Conservation (phyloP, 2,113 vertebrate genomes). For the Phycodurus eques region DNA sequence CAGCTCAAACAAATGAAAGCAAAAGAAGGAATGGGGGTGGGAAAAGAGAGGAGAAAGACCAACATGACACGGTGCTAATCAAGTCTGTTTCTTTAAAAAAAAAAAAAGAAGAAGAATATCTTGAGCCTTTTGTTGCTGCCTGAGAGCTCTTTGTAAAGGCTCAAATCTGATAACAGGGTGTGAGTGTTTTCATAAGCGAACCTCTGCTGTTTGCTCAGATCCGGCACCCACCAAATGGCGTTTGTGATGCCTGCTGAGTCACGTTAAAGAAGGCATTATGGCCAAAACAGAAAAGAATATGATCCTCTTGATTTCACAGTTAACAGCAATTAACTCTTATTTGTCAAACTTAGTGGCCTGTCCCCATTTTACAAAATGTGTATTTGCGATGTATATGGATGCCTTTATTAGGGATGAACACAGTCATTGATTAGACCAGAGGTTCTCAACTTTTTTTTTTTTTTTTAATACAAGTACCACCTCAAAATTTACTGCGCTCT, state of each 20-base stretch:
- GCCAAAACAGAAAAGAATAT: not conserved
- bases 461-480: too few species aligned
- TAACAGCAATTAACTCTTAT: too few species aligned
- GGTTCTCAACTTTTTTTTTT: too few species aligned
- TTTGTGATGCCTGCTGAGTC: slow-evolving; percentile 31
- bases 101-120: slow-evolving; percentile 24
- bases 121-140: slow-evolving; percentile 37
- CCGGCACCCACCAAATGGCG: slow-evolving; percentile 27
- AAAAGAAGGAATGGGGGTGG: slow-evolving; percentile 34
- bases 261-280: not conserved
- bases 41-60: slow-evolving; percentile 16
- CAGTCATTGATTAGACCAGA: too few species aligned
- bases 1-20: slow-evolving; percentile 62
- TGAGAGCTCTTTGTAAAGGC: slow-evolving; percentile 54
- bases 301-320: not conserved
- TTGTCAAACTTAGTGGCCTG: too few species aligned
- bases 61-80: slow-evolving; percentile 39
- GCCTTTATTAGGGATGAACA: too few species aligned
- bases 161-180: slow-evolving; percentile 59
- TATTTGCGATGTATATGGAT: too few species aligned
- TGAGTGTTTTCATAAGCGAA: slow-evolving; percentile 50
- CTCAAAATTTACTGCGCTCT: too few species aligned
- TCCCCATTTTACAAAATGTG: too few species aligned
- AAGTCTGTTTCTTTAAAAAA: slow-evolving; percentile 36
- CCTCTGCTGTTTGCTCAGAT: slow-evolving; percentile 43